Evolutionary conservation across 2,113 vertebrate species (phyloP).

Genomic region (Oryzias melastigma): DNA sequence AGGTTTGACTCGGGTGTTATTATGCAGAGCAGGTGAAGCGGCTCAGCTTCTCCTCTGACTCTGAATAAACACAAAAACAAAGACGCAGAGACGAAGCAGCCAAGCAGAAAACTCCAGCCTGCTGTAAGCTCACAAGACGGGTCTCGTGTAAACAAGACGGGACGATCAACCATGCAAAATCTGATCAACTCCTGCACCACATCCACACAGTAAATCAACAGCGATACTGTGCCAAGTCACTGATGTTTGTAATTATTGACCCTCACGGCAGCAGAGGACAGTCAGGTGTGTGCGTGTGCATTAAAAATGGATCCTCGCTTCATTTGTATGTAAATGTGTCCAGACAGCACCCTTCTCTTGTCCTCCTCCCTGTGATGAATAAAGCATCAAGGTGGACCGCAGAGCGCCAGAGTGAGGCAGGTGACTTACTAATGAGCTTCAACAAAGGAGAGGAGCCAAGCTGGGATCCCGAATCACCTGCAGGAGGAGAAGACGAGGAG

Average conservation of each 20-base stretch:
- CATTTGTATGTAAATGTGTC: constrained; percentile 63
- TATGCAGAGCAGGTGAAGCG: constrained; percentile 44
- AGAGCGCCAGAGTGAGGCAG: constrained; percentile 21
- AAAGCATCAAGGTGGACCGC: constrained; percentile 32
- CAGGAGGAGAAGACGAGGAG: background rate
- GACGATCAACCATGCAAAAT: constrained; percentile 26
- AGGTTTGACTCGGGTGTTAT: constrained; percentile 13
- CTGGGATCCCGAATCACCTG: constrained; percentile 2
- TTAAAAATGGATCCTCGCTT: constrained; percentile 52
- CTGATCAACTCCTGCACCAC: constrained; percentile 14
- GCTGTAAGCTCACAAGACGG: constrained; percentile 8
- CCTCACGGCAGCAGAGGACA: constrained; percentile 16
- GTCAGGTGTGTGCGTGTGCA: constrained; percentile 1
- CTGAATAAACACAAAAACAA: constrained; percentile 25
- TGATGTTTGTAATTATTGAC: constrained; percentile 40
- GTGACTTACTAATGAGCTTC: constrained; percentile 31
- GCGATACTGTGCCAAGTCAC: constrained; percentile 14
- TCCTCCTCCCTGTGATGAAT: constrained; percentile 46
- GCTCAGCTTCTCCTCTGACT: constrained; percentile 16
- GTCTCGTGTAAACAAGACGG: constrained; percentile 25
- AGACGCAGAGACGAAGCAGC: constrained; percentile 33
- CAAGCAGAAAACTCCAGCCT: constrained; percentile 30
- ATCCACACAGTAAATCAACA: constrained; percentile 6
- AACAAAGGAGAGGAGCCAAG: constrained; percentile 6
- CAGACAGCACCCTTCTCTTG: constrained; percentile 31